Evolutionary conservation across 2,888 invertebrate genomes (phyloP), one percentile per base, ranked within the genome.

Genomic region (Germaria angustata): DNA sequence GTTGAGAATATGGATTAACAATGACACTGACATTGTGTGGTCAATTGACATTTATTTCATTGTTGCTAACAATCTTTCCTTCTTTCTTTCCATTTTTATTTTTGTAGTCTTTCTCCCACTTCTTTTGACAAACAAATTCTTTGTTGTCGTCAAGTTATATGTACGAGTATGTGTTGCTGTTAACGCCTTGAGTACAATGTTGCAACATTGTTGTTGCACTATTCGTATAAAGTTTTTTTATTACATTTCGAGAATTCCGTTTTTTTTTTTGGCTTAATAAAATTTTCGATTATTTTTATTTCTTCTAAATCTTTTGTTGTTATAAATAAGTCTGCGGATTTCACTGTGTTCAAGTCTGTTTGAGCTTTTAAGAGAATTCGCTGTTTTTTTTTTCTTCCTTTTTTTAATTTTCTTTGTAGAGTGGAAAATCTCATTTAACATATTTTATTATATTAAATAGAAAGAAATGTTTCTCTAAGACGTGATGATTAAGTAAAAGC

Each of bases 41-140:
- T 86, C 86, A 86, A 86, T 86, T 86, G 86, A 84, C 86, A 84
- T 86, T 86, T 86, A 86, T 86, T 85, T 85, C 84, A 86, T 86
- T 86, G 86, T 84, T 79, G 82, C 61, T 85, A 85, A 85, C 85
- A 86, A 83, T 82, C 76, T 61, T 61, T 68, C 69, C 55, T 61
- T 68, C 69, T 71, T 73, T 49, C 39, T 69, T 32, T 36, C n/a
- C 15, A 4, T 15, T 9, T 0, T 0, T 32, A 7, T 22, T 44
- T 44, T 44, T 49, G 11, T 49, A 2, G 34, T 17, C 28, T 51
- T 36, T 36, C 20, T 15, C 7, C 32, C 36, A 44, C 41, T 24
- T 11, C 57, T 34, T 75, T 39, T 13, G 1, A 66, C 3, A 5
- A 36, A 59, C 17, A 44, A 55, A 15, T 11, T 61, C 36, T 46